Conservation (phyloP, 2,113 vertebrate genomes). For the Nerophis ophidion region DNA sequence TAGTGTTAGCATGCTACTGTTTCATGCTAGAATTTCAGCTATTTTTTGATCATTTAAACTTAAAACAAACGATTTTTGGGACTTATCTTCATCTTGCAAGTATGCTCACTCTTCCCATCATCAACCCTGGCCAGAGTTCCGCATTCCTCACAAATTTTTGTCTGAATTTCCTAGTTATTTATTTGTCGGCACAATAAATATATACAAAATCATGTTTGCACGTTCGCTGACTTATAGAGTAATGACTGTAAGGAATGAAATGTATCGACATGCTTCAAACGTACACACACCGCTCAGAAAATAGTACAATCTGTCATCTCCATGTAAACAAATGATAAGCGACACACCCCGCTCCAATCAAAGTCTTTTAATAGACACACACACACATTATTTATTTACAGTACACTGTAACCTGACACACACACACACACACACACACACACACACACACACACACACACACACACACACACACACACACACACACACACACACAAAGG, state of each 20-base stretch:
- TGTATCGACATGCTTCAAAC: neutral
- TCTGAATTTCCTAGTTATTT: too few relatives aligned
- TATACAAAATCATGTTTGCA: too few relatives aligned
- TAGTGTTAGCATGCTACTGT: too few relatives aligned
- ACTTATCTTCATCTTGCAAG: too few relatives aligned
- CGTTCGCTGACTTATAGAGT: too few relatives aligned
- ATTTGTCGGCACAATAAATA: too few relatives aligned
- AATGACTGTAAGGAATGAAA: neutral
- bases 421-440: neutral
- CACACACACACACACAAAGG: constrained; percentile 6
- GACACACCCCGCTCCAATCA: neutral
- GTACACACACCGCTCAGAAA: neutral
- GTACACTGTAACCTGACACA: constrained; percentile 1
- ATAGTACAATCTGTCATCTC: constrained; percentile 2
- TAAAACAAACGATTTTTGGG: too few relatives aligned
- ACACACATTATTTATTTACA: constrained; percentile 1
- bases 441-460: neutral
- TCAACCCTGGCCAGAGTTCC: too few relatives aligned
- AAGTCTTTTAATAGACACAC: constrained; percentile 7
- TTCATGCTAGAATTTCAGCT: too few relatives aligned
- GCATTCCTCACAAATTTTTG: too few relatives aligned
- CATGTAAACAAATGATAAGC: constrained; percentile 3
- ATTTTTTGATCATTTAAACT: too few relatives aligned
- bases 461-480: neutral
- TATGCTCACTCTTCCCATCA: too few relatives aligned